These are phyloP conservation scores for Desmodus rotundus DNA, from an alignment of 2,113 vertebrate species.

Conservation along the genomic window DNA sequence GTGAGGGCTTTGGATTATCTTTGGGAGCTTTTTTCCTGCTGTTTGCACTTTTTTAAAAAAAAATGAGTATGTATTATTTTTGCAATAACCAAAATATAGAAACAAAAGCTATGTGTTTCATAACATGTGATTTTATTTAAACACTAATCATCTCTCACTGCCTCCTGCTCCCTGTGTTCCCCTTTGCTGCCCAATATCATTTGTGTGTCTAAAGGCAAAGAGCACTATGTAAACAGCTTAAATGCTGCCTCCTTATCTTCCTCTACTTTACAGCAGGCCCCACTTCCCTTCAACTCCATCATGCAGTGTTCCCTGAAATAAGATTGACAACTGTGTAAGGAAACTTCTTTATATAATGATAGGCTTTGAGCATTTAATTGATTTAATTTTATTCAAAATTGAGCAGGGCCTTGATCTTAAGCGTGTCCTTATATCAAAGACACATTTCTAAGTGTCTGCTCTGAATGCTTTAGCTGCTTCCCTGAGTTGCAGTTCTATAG, in stretches of 20 bases:
- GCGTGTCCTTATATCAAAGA: not conserved
- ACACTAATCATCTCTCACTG: not conserved
- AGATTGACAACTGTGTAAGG: not conserved
- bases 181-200: slow-evolving; percentile 62
- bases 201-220: not conserved
- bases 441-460: slow-evolving; percentile 17
- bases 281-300: not conserved
- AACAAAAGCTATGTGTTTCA: not conserved
- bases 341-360: slow-evolving; percentile 35
- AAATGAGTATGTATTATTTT: not conserved
- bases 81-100: not conserved
- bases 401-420: not conserved
- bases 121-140: not conserved
- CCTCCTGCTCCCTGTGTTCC: not conserved
- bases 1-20: not conserved
- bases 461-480: not conserved
- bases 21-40: not conserved
- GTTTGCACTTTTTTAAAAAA: not conserved
- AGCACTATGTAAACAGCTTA: not conserved
- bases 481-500: not conserved
- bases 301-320: slow-evolving; percentile 11
- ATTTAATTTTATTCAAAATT: slow-evolving; percentile 40
- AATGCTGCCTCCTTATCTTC: not conserved
- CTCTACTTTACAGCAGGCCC: not conserved
- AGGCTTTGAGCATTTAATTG: slow-evolving; percentile 43